Evolutionary conservation across 1,140 invertebrate genomes (phyloP), one percentile per base, ranked within the genome.

Genomic region (Dinoponera quadriceps): DNA sequence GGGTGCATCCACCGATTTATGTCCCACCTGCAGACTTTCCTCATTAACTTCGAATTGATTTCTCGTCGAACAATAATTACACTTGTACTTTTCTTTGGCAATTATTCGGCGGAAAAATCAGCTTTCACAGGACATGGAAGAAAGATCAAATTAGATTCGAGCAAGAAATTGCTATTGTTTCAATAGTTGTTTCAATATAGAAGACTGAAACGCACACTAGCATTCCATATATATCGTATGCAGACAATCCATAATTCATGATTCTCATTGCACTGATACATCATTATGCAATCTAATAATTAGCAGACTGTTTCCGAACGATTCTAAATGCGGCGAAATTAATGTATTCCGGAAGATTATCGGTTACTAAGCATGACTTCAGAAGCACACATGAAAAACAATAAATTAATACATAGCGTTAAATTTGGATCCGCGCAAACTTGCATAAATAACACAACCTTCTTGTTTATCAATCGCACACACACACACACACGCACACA

Each of bases 241-340:
- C 20, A 33, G 51, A 54, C 65, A 59, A 69, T 84, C 57, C 83
- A 84, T 84, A 84, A 84, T 84, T 81, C 83, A 84, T 84, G 83
- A 84, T 65, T 82, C 77, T 73, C 63, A 83, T 69, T 38, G 38
- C 59, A 44, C 38, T 60, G 57, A 81, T 84, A 29, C 65, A 84
- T 84, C 75, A 81, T 48, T 51, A 33, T 68, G 49, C 62, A 51
- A 80, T 80, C 51, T 80, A 80, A 80, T 80, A 80, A 80, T 80
- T 80, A 69, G 75, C 63, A 57, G 63, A 71, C 75, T 71, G 51
- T 80, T 80, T 71, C 63, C 63, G 18, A 78, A 49, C 65, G 27
- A 69, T 71, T 69, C 25, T 71, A 78, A 51, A 78, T 44, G 33
- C 5, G 20, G 57, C 20, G 57, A 44, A 18, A 22, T 11, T 29